These are phyloP conservation scores for Eurytoma adleriae DNA, from an alignment of 2,888 invertebrate species.

Conservation along the genomic window DNA sequence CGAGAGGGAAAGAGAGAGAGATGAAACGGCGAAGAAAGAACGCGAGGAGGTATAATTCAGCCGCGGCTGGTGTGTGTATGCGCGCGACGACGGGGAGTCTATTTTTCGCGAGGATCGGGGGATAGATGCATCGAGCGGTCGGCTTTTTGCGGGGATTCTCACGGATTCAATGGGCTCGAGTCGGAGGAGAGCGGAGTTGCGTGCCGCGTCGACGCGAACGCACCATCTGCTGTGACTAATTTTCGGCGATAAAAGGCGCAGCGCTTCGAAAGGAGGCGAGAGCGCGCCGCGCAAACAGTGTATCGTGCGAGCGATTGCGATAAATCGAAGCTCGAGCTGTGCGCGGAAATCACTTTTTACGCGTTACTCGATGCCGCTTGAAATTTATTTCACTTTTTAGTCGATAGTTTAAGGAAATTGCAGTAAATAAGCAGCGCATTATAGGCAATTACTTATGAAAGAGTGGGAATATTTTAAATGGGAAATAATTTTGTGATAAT, in stretches of 20 bases:
- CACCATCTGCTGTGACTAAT: conserved; percentile 2
- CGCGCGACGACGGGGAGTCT: neutral
- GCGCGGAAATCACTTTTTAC: too few relatives aligned
- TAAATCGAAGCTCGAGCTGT: too few relatives aligned
- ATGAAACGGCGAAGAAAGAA: neutral
- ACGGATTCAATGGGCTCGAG: neutral
- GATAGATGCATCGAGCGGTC: neutral
- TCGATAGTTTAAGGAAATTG: too few relatives aligned
- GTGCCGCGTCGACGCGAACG: neutral
- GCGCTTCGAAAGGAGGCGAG: neutral
- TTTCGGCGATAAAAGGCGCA: neutral
- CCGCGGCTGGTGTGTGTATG: neutral
- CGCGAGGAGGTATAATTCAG: too few relatives aligned
- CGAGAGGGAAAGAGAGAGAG: neutral
- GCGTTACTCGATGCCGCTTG: too few relatives aligned
- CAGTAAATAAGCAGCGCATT: neutral
- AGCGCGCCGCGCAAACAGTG: neutral
- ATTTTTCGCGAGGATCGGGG: neutral
- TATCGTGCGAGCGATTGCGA: neutral
- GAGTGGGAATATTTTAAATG: too few relatives aligned
- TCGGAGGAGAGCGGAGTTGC: neutral
- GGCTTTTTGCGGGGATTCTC: neutral
- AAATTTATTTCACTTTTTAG: too few relatives aligned
- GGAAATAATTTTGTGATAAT: too few relatives aligned
- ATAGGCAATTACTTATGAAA: too few relatives aligned